Evolutionary conservation across 1,140 invertebrate genomes (phyloP).

Genomic region (Apis florea): DNA sequence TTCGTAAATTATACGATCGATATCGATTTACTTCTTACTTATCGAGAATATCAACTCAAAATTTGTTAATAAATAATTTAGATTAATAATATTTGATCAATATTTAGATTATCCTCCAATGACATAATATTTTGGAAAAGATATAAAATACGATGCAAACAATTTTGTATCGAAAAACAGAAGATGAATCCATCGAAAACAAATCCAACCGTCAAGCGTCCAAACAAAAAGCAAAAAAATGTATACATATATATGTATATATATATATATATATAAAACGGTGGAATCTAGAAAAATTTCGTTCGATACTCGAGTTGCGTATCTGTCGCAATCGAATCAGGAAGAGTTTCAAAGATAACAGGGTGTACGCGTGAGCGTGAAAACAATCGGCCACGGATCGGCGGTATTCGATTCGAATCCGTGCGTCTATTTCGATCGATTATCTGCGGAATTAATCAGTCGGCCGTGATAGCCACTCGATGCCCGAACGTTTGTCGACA

Average conservation of each 20-base stretch:
- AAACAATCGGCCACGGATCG: conserved; percentile 20
- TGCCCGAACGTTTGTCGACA: conserved; percentile 28
- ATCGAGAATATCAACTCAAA: too few species aligned
- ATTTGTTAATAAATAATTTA: too few species aligned
- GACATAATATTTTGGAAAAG: too few species aligned
- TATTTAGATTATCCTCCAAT: too few species aligned
- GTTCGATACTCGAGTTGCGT: not conserved
- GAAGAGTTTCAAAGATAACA: conserved; percentile 13
- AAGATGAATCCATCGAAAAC: not conserved
- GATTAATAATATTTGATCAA: too few species aligned
- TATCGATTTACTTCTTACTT: too few species aligned
- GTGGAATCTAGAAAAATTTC: not conserved
- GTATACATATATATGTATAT: too few species aligned
- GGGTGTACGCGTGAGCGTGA: conserved; percentile 11
- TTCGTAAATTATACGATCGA: too few species aligned
- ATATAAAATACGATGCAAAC: too few species aligned
- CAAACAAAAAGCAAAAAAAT: not conserved
- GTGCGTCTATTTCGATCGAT: conserved; percentile 34
- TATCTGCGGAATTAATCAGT: conserved; percentile 47
- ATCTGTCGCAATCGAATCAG: conserved; percentile 11
- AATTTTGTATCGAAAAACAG: too few species aligned
- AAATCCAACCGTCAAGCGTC: not conserved
- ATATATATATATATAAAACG: too few species aligned
- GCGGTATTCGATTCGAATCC: conserved; percentile 40
- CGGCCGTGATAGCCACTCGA: conserved; percentile 28